Conservation (phyloP, 2,888 invertebrate genomes). For the Drosophila merina region DNA sequence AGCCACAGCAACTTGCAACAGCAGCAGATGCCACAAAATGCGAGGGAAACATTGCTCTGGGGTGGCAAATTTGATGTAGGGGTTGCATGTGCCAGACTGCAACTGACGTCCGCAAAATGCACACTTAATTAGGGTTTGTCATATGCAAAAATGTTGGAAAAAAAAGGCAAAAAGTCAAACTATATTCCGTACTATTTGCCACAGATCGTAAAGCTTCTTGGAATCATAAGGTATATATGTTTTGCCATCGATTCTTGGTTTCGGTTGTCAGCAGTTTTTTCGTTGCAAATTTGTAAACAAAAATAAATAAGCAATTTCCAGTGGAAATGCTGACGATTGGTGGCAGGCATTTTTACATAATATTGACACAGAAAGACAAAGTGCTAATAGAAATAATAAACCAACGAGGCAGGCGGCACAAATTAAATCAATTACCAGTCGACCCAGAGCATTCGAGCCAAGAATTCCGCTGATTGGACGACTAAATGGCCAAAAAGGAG, state of each 20-base stretch:
- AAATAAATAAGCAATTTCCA: slow-evolving; percentile 6
- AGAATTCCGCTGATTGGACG: slow-evolving; percentile 64
- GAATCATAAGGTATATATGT: background rate
- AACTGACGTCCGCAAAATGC: slow-evolving; percentile 32
- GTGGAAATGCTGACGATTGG: slow-evolving; percentile 40
- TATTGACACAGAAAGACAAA: slow-evolving; percentile 74
- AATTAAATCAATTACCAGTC: slow-evolving; percentile 75
- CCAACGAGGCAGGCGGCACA: slow-evolving; percentile 56
- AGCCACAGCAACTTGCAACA: background rate
- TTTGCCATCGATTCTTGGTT: slow-evolving; percentile 2
- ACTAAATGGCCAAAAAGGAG: slow-evolving; percentile 31
- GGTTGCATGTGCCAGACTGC: slow-evolving; percentile 29
- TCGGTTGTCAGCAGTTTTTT: slow-evolving; percentile 30
- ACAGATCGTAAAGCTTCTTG: background rate
- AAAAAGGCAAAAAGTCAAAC: background rate
- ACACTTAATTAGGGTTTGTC: slow-evolving; percentile 13
- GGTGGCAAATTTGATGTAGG: slow-evolving; percentile 36
- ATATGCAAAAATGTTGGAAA: slow-evolving; percentile 11
- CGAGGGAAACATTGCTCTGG: slow-evolving; percentile 31
- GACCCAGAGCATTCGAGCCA: slow-evolving; percentile 35
- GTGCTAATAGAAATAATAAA: slow-evolving; percentile 73
- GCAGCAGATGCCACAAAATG: slow-evolving; percentile 35
- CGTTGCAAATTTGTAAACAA: slow-evolving; percentile 32
- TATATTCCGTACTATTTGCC: too few relatives aligned
- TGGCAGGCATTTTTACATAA: slow-evolving; percentile 58